Evolutionary conservation across 2,113 vertebrate species (phyloP), one percentile per base, ranked within the genome.

Genomic region (Apus apus): DNA sequence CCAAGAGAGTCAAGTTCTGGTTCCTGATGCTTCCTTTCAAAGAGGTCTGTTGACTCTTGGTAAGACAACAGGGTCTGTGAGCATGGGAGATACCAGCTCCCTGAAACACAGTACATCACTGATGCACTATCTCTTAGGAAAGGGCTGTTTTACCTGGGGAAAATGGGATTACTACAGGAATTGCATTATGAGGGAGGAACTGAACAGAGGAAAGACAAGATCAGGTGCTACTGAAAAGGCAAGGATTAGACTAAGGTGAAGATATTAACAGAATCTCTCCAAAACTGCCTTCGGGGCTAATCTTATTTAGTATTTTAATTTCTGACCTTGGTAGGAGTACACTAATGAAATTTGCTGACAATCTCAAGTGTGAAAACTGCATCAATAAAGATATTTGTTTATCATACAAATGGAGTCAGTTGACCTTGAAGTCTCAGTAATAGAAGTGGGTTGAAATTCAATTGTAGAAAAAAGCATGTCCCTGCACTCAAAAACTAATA

Each of bases 221-320:
- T 71, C 56, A 40, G 38, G 30, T 87, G 50, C 19, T 68, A 36
- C 25, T 72, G 48, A 48, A 92, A 81, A 64, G 8, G 6, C 14
- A 87, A 61, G n/a, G 53, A 30, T 79, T 65, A 50, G 38, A 15
- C 48, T 92, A 60, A 83, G 43, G n/a, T 80, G 85, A 70, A 81
- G 60, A 45, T 91, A 93, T 70, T 90, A 91, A 90, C 72, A 83
- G 71, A 87, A 70, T 85, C 58, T 13, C 26, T 89, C 34, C 84
- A 93, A 84, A 95, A 93, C 68, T 84, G 56, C 84, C 94, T 1
- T 64, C 29, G 56, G 17, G 7, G 38, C 46, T 95, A 97, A 97
- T 94, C 56, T 94, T 77, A 90, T 96, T 95, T 89, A 93, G 43
- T 93, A 77, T 95, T 95, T 95, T 95, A 84, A 94, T 96, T 92